Percentiles rank a stretch among this genome's conserved stretches.
phyloP scores from a whole-genome alignment of 2,113 vertebrate genomes.

The Leptosomus discolor region DNA sequence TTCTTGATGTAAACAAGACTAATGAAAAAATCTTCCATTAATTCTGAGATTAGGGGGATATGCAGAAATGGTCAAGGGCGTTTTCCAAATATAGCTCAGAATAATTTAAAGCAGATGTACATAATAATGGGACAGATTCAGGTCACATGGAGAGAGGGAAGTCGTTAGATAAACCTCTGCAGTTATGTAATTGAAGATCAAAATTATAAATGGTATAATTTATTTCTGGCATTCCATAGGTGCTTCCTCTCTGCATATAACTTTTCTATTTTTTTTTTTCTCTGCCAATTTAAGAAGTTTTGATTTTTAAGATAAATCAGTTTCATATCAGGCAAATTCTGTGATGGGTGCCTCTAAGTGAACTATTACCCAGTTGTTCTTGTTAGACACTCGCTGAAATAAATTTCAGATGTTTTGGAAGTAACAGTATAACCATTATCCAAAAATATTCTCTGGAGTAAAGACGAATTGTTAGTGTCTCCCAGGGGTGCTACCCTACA shows the following conservation, averaged over 20 bases:
- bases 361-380: not conserved
- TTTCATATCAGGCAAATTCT: not conserved
- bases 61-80: not conserved
- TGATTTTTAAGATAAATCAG: not conserved
- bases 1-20: not conserved
- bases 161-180: not conserved
- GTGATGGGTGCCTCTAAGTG: not conserved
- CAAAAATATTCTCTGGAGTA: not conserved
- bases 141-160: not conserved
- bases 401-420: not conserved
- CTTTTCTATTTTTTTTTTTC: not conserved
- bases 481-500: not conserved
- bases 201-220: not conserved
- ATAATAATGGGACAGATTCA: not conserved
- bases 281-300: not conserved
- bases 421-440: not conserved
- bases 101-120: constrained; percentile 7
- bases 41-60: not conserved
- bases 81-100: constrained; percentile 15
- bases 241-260: not conserved
- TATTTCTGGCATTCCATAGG: not conserved
- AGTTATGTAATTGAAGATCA: not conserved
- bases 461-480: not conserved
- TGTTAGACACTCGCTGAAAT: not conserved
- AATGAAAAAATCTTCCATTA: not conserved